Base-by-base conservation (phyloP, 2,888 invertebrate species). In the Callimorpha dominula region DNA sequence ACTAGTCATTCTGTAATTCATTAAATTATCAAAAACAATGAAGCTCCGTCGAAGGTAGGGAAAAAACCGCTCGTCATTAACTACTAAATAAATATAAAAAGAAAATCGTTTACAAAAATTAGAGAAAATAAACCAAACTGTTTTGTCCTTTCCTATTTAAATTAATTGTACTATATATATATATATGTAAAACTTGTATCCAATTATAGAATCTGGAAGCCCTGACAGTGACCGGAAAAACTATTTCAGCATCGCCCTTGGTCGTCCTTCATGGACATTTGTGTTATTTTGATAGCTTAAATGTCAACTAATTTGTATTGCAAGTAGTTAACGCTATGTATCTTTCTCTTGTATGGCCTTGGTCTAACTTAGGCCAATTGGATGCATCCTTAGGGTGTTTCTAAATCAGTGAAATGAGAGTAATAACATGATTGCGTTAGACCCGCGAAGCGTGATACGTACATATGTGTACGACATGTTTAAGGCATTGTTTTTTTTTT, bases 241-340 rank as follows among this genome's bases (percentile, higher is more conserved):
- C 70, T 15, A 73, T 46, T 60, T 64, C 42, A 70, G 63, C 70
- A 71, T 71, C 11, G 87, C 86, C 89, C 88, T 89, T 88, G 89
- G 78, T 75, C 75, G 81, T 79, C 85, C 87, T 89, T 89, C 86
- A 87, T 77, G 86, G 86, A 76, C 79, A 79, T 86, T 86, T 83
- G 73, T 68, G 75, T 74, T 81, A 81, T 85, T 82, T 82, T 81
- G 78, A 79, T 78, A 12, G 71, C 71, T 85, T 76, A 70, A 85
- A 85, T 78, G 82, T 78, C 67, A 67, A 67, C 52, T 42, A 67
- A 17, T 12, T 20, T 42, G 54, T 68, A 43, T 57, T 14, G n/a
- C 43, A 54, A 68, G 14, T 8, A 75, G 76, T 62, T 64, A 40
- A 74, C 63, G 66, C 70, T 46, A 65, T 82, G 50, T 43, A 17